These are phyloP conservation scores for Agonopterix subpropinquella DNA, from an alignment of 2,888 invertebrate species.

Conservation along the genomic window DNA sequence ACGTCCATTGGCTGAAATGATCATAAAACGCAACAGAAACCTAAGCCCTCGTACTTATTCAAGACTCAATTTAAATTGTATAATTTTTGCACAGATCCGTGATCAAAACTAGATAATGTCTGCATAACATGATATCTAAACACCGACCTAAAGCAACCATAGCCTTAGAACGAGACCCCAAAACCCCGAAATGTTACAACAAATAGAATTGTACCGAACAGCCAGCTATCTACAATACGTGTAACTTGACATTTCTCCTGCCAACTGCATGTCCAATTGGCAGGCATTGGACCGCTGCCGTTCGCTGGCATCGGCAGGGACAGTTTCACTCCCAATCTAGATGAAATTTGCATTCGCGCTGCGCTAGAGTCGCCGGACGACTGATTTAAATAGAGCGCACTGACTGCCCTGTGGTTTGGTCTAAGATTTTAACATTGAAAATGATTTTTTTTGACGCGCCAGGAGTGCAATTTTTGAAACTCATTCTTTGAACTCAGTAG, in stretches of 20 bases:
- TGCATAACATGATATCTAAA: too few relatives aligned
- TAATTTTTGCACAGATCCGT: too few relatives aligned
- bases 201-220: neutral
- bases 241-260: neutral
- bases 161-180: too few relatives aligned
- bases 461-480: too few relatives aligned
- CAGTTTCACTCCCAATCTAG: conserved; percentile 49
- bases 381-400: conserved; percentile 44
- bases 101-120: too few relatives aligned
- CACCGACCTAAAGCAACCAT: too few relatives aligned
- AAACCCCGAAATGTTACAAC: neutral
- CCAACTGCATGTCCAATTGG: neutral
- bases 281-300: neutral
- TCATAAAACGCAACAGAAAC: too few relatives aligned
- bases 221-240: neutral
- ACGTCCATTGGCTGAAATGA: too few relatives aligned
- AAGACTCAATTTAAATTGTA: too few relatives aligned
- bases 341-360: conserved; percentile 58
- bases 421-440: conserved; percentile 11
- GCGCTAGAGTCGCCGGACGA: conserved; percentile 31
- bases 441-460: too few relatives aligned
- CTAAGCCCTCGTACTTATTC: too few relatives aligned
- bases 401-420: conserved; percentile 14
- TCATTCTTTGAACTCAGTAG: too few relatives aligned
- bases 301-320: conserved; percentile 12